Conservation (phyloP, 2,888 invertebrate genomes). For the Euspilapteryx auroguttella region DNA sequence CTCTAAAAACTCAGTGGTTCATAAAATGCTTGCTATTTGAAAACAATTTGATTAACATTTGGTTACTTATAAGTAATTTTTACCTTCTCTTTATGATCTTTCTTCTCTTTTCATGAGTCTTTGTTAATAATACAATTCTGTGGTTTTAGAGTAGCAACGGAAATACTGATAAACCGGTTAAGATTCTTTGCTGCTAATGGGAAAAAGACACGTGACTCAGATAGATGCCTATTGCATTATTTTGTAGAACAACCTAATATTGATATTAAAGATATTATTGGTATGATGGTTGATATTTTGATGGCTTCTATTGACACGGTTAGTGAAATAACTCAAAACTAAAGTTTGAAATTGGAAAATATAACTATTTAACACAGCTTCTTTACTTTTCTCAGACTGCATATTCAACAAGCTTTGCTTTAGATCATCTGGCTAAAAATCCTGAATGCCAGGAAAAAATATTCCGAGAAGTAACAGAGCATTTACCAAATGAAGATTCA, state of each 20-base stretch:
- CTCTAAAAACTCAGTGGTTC: too few relatives aligned
- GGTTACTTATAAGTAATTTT: too few relatives aligned
- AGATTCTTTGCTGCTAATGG: too few relatives aligned
- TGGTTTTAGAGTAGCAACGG: conserved; percentile 63
- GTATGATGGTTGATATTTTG: conserved; percentile 81
- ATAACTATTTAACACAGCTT: too few relatives aligned
- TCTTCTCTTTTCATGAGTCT: too few relatives aligned
- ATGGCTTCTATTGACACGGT: conserved; percentile 88
- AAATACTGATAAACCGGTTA: too few relatives aligned
- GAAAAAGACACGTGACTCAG: too few relatives aligned
- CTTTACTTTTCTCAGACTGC: conserved; percentile 66
- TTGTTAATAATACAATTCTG: conserved; percentile 5
- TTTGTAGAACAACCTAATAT: conserved; percentile 71
- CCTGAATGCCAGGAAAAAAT: conserved; percentile 68
- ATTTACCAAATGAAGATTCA: conserved; percentile 55
- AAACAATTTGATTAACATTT: too few relatives aligned
- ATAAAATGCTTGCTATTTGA: too few relatives aligned
- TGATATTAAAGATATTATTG: conserved; percentile 77
- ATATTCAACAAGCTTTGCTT: conserved; percentile 72
- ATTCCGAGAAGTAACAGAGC: conserved; percentile 59
- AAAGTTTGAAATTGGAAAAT: too few relatives aligned
- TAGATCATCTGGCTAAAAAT: conserved; percentile 80
- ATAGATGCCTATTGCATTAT: too few relatives aligned
- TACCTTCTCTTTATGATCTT: too few relatives aligned
- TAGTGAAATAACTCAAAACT: conserved; percentile 18